Evolutionary conservation across 2,888 invertebrate genomes (phyloP).

Genomic region (Dasysyrphus tricinctus): DNA sequence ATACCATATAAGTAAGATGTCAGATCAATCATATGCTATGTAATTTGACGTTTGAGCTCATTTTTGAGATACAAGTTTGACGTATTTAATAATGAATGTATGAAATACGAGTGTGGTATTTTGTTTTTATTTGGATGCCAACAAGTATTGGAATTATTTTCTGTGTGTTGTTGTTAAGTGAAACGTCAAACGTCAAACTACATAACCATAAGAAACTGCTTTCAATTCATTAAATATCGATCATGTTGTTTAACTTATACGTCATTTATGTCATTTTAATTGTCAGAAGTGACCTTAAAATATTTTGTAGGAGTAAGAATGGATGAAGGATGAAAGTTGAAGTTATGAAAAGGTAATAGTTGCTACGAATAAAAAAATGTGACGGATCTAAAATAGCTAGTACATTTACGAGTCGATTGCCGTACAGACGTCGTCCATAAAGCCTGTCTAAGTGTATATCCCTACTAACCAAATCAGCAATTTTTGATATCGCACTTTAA

Average conservation of each 20-base stretch:
- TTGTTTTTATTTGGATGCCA: neutral
- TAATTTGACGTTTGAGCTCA: neutral
- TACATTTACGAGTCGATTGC: too few species aligned
- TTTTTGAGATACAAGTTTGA: slow-evolving; percentile 8
- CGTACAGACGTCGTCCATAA: too few species aligned
- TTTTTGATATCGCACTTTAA: too few species aligned
- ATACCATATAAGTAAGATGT: slow-evolving; percentile 10
- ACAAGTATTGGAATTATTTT: neutral
- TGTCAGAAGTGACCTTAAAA: neutral
- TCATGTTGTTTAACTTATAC: neutral
- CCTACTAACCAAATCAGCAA: too few species aligned
- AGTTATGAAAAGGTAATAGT: too few species aligned
- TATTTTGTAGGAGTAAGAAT: too few species aligned
- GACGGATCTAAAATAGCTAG: too few species aligned
- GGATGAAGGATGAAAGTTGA: too few species aligned
- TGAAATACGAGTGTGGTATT: neutral
- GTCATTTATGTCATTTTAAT: neutral
- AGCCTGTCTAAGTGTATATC: too few species aligned
- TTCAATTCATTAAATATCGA: slow-evolving; percentile 14
- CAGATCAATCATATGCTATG: slow-evolving; percentile 9
- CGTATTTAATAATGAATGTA: neutral
- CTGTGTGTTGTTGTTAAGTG: neutral
- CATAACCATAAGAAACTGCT: neutral
- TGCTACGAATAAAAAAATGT: too few species aligned
- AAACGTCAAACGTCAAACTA: neutral